Evolutionary conservation across 92 coral and sea anemone genomes (phyloP), one percentile per base, ranked within the genome.

Genomic region (Actinernus sp.): DNA sequence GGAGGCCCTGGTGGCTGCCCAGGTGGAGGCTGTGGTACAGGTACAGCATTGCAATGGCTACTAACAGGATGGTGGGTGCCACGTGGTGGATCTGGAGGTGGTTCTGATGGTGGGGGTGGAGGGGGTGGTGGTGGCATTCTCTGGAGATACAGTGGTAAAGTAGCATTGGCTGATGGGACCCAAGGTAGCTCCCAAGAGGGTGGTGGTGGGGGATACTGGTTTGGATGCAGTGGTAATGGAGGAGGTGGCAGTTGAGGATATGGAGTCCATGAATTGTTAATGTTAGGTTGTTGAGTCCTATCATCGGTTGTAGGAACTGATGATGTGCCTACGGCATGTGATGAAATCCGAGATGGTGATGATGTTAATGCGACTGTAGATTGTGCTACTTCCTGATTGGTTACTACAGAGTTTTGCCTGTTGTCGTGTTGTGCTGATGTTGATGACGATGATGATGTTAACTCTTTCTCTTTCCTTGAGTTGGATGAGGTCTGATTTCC

Each of bases 111-210:
- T 9, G 52, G 52, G 22, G 52, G 52, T 6, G 5, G 5, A 6
- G 4, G 19, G 41, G 6, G 14, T 34, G 41, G 41, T 6, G 28
- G n/a, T 30, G 73, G 78, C 0, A 71, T 28, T 28, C 65, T 78
- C 61, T 58, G 86, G 26, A 65, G 30, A 30, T 63, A 41, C 23
- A 31, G 50, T 31, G 85, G 93, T 26, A 67, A 80, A 33, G 93
- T 72, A 34, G 93, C 88, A 81, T 87, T 88, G 32, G 91, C 81
- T 45, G 84, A 61, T 61, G 89, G 84, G 10, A 87, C 89, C 18
- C 56, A 29, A 49, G 88, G 91, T 14, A 83, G 76, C 19, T 78
- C 94, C 86, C 83, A 84, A 34, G 93, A 66, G 46, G 81, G 81
- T 49, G 88, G 83, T 8, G 71, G 76, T 31, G 88, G 97, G 7